A percentile compares a stretch with the other conserved stretches of the same genome.
phyloP scores from a whole-genome alignment of 2,888 invertebrate species.

The Drosophila limbata region DNA sequence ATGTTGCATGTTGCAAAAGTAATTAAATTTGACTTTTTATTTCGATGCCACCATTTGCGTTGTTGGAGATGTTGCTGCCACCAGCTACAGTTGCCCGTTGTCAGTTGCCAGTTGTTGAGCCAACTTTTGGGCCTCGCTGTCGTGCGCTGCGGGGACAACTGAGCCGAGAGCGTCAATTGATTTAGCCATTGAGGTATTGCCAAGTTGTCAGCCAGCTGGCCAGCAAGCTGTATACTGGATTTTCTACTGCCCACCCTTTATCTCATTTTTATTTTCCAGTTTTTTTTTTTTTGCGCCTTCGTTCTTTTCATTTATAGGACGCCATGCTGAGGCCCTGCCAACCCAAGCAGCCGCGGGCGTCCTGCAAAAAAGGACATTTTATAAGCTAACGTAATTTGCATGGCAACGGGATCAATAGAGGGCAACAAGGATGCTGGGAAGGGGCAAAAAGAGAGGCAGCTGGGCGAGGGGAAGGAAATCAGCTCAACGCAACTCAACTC shows the following conservation, averaged over 20 bases:
- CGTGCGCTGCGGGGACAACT: conserved; percentile 13
- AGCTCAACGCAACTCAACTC: conserved; percentile 9
- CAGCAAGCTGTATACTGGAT: conserved; percentile 1
- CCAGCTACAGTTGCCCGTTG: conserved; percentile 6
- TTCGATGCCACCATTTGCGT: conserved; percentile 40
- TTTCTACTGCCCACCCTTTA: neutral
- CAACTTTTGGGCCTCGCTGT: conserved; percentile 18
- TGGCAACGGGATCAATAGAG: conserved; percentile 2
- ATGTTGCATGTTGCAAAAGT: conserved; percentile 63
- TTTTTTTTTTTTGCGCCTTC: neutral
- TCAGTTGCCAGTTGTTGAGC: conserved; percentile 5
- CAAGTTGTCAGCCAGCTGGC: conserved; percentile 29
- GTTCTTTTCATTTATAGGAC: conserved; percentile 18
- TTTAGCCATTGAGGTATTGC: conserved; percentile 60
- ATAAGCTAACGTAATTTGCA: conserved; percentile 34
- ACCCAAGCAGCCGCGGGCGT: conserved; percentile 28
- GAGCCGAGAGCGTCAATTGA: conserved; percentile 53
- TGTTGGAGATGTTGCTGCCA: conserved; percentile 34
- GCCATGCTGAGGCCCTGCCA: conserved; percentile 26
- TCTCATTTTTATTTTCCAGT: neutral
- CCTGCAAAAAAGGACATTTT: conserved; percentile 30
- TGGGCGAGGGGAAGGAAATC: neutral
- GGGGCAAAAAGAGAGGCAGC: neutral
- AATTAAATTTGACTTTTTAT: conserved; percentile 74
- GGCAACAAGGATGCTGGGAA: neutral